These are phyloP conservation scores for Cinclus mexicanus DNA, from an alignment of 2,113 vertebrate species.

Conservation along the genomic window DNA sequence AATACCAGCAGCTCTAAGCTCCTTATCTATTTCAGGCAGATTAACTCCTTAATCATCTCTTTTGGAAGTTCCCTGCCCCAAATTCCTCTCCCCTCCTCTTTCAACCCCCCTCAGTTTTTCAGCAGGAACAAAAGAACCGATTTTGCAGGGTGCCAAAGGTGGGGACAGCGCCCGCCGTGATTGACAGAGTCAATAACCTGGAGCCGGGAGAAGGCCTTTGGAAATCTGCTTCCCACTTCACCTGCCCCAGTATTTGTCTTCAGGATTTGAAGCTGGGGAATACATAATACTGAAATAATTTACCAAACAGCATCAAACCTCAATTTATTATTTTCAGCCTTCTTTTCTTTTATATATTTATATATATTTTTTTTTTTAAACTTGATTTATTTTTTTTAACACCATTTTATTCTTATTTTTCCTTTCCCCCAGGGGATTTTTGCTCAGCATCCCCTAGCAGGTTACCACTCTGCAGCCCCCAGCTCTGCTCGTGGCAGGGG, in stretches of 20 bases:
- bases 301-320: not conserved
- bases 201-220: not conserved
- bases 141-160: not conserved
- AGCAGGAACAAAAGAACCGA: conserved; percentile 35
- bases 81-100: not conserved
- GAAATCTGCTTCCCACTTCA: conserved; percentile 25
- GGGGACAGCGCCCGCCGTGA: not conserved
- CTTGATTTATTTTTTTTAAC: not conserved
- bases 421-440: not conserved
- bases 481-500: not conserved
- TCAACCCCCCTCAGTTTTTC: not conserved
- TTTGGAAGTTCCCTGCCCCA: conserved; percentile 63
- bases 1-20: conserved; percentile 69
- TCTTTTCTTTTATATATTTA: not conserved
- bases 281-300: not conserved
- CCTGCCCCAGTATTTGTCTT: conserved; percentile 9
- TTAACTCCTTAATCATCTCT: conserved; percentile 55
- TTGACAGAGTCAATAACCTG: conserved; percentile 23
- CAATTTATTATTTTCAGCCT: not conserved
- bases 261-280: not conserved
- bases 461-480: not conserved
- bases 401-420: not conserved
- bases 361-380: not conserved
- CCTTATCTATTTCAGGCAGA: conserved; percentile 47
- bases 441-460: not conserved